phyloP scores from a whole-genome alignment of 2,113 vertebrate genomes.

The Phoxinus phoxinus region DNA sequence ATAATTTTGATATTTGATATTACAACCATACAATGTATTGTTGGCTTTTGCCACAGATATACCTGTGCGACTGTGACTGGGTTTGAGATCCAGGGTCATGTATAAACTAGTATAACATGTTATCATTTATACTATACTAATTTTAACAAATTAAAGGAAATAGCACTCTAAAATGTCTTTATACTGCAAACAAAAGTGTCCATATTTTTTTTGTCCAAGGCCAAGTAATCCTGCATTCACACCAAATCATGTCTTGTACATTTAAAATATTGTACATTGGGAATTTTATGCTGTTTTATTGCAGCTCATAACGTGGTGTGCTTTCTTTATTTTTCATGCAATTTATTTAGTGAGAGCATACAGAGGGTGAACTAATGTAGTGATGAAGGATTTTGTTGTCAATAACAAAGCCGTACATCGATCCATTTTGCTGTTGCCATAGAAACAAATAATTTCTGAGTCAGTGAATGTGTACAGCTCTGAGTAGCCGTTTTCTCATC shows the following conservation, averaged over 20 bases:
- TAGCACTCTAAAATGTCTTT: neutral
- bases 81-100: no score
- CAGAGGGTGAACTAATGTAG: neutral
- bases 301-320: neutral
- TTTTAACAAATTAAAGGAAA: neutral
- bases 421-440: constrained; percentile 16
- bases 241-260: neutral
- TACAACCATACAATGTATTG: no score
- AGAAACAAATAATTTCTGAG: neutral
- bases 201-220: neutral
- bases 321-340: neutral
- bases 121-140: neutral
- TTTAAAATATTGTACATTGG: neutral
- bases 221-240: no score
- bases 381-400: neutral
- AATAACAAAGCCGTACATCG: neutral
- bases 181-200: neutral
- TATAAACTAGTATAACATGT: neutral
- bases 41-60: no score
- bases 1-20: no score
- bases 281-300: neutral
- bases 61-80: no score
- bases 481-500: constrained; percentile 2
- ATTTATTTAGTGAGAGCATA: neutral
- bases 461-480: neutral